Percentiles rank a stretch among this genome's conserved stretches.
phyloP scores from a whole-genome alignment of 2,888 invertebrate genomes.

The Drosophila ezoana region DNA sequence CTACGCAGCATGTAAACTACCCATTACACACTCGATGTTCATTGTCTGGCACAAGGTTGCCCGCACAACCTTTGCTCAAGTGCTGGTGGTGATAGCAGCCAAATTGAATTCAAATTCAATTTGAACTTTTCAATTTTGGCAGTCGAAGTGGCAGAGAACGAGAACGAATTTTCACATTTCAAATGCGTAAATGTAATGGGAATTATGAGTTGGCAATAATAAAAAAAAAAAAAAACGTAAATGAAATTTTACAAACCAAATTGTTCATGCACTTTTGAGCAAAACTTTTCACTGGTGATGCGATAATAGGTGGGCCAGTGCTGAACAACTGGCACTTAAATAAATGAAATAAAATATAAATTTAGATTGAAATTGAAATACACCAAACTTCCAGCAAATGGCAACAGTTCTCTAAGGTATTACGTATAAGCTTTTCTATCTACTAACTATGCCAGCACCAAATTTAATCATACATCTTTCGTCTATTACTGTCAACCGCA shows the following conservation, averaged over 20 bases:
- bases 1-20: conserved; percentile 46
- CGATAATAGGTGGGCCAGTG: neutral
- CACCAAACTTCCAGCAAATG: conserved; percentile 26
- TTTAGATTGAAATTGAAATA: conserved; percentile 67
- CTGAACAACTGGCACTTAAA: conserved; percentile 32
- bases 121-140: conserved; percentile 84
- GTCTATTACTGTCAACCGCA: no score
- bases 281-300: conserved; percentile 55
- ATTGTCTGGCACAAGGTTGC: conserved; percentile 46
- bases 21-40: conserved; percentile 66
- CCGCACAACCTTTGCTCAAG: conserved; percentile 49
- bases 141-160: conserved; percentile 34
- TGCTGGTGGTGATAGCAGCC: conserved; percentile 50
- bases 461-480: conserved; percentile 59
- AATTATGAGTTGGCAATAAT: conserved; percentile 62
- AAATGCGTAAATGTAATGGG: conserved; percentile 74
- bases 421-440: no score
- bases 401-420: no score
- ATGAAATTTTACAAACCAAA: conserved; percentile 76
- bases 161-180: conserved; percentile 57
- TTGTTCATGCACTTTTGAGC: conserved; percentile 76
- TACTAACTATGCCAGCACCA: conserved; percentile 46
- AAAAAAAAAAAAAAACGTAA: conserved; percentile 49
- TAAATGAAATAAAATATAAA: conserved; percentile 73
- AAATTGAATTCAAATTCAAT: conserved; percentile 85